A percentile compares a stretch with the other conserved stretches of the same genome.
These are phyloP conservation scores for Caenorhabditis inopinata DNA, from an alignment of 1,140 invertebrate genomes.

Conservation along the genomic window DNA sequence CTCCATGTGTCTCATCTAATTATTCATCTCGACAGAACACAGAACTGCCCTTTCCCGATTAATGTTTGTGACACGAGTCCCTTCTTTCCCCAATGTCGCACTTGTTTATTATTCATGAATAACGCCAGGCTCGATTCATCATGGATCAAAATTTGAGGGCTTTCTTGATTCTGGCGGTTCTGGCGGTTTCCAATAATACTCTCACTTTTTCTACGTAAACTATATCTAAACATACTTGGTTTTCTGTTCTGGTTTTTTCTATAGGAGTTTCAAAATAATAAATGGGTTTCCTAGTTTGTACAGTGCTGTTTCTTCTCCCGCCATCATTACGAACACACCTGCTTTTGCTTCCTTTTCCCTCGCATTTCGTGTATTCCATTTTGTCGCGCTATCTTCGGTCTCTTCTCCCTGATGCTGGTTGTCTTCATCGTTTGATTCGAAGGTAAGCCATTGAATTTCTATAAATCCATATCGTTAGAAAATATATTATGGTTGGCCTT, in stretches of 20 bases:
- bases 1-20: constrained; percentile 29
- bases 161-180: too few species aligned
- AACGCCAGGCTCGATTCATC: neutral
- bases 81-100: neutral
- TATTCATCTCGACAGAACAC: constrained; percentile 4
- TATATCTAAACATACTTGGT: too few species aligned
- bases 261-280: too few species aligned
- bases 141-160: neutral
- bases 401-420: neutral
- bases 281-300: neutral
- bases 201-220: too few species aligned
- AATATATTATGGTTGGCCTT: neutral
- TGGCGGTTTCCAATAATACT: too few species aligned
- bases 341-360: neutral
- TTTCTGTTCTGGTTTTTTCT: too few species aligned
- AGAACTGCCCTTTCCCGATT: neutral
- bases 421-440: neutral
- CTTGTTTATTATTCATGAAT: constrained; percentile 2
- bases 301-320: too few species aligned
- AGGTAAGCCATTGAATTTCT: neutral
- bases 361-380: neutral
- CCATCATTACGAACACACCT: too few species aligned
- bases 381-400: neutral
- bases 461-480: neutral
- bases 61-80: neutral